Percentiles rank a stretch among this genome's conserved stretches.
Conservation (phyloP, 2,888 invertebrate genomes). For the Drosophila vallismaia region DNA sequence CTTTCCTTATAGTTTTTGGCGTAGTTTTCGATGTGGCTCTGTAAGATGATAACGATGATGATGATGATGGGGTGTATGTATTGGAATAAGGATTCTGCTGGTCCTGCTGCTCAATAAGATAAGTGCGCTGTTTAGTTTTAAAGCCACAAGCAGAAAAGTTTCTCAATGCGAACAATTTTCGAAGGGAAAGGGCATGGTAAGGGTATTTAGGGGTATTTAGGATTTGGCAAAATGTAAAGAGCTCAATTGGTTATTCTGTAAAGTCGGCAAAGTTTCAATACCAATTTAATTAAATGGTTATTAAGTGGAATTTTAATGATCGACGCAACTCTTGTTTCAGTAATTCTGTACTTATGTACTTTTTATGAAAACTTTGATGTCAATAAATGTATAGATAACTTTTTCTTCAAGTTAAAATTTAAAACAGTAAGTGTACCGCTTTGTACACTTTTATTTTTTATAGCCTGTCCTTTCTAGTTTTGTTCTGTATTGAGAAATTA, state of each 20-base stretch:
- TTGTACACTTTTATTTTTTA: background rate
- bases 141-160: constrained; percentile 74
- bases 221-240: constrained; percentile 30
- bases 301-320: constrained; percentile 29
- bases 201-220: constrained; percentile 39
- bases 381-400: background rate
- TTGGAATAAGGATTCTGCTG: constrained; percentile 39
- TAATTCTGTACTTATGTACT: background rate
- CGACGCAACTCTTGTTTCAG: constrained; percentile 7
- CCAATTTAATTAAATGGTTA: constrained; percentile 34
- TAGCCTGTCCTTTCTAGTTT: constrained; percentile 36
- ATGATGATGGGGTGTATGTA: constrained; percentile 18
- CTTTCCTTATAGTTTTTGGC: constrained; percentile 68
- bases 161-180: constrained; percentile 31
- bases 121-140: constrained; percentile 76
- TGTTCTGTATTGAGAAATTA: constrained; percentile 81
- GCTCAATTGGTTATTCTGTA: constrained; percentile 33
- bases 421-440: background rate
- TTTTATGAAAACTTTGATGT: background rate
- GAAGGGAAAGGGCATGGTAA: constrained; percentile 13
- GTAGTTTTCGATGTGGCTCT: constrained; percentile 52
- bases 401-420: background rate
- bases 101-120: constrained; percentile 68
- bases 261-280: constrained; percentile 18
- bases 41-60: constrained; percentile 34